Percentiles rank a stretch among this genome's conserved stretches.
These are phyloP conservation scores for Cepphus grylle DNA, from an alignment of 2,113 vertebrate genomes.

Conservation along the genomic window DNA sequence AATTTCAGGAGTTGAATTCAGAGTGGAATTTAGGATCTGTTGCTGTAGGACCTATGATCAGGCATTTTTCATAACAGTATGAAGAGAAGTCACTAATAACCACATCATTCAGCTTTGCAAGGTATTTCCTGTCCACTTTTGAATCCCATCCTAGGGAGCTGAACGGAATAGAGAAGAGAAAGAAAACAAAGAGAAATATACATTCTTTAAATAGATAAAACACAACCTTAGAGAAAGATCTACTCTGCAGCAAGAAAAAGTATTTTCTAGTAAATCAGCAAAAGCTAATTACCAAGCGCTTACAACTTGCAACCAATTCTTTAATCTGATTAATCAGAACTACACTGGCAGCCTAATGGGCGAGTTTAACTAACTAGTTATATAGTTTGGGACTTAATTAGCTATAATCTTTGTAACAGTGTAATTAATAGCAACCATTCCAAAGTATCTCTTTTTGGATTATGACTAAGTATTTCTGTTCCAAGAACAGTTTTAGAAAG, in stretches of 20 bases:
- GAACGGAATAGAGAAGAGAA: background rate
- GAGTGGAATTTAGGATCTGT: background rate
- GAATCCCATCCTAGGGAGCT: background rate
- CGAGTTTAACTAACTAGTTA: background rate
- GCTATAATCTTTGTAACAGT: background rate
- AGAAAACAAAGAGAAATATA: background rate
- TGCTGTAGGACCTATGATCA: background rate
- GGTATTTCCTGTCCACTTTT: background rate
- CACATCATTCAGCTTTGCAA: background rate
- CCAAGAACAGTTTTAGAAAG: background rate
- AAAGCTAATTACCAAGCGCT: background rate
- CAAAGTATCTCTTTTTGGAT: background rate
- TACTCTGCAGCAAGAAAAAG: background rate
- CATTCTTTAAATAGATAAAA: background rate
- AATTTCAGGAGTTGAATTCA: background rate
- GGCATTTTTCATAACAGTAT: background rate
- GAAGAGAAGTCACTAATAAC: background rate
- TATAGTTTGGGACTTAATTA: background rate
- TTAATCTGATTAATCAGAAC: background rate
- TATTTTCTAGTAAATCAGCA: background rate
- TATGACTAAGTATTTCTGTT: background rate
- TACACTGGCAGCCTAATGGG: background rate
- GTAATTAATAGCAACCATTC: background rate
- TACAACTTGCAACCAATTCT: background rate
- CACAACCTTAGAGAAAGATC: background rate